phyloP scores from a whole-genome alignment of 1,140 invertebrate genomes.

The Frieseomelitta varia region DNA sequence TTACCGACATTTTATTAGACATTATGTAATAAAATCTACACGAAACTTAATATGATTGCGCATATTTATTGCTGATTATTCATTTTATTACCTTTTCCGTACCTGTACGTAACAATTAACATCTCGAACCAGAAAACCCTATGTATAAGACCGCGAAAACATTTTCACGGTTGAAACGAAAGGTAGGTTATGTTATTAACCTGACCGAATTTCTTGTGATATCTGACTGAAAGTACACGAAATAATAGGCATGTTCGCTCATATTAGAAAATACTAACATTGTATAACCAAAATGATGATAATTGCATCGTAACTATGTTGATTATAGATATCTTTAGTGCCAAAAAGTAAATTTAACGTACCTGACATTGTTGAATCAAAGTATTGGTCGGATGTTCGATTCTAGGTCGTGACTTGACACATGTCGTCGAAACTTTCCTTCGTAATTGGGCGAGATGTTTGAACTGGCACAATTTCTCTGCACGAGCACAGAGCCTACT shows the following conservation, averaged over 20 bases:
- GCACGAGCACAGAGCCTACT: constrained; percentile 89
- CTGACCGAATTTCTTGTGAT: not conserved
- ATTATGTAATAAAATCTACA: constrained; percentile 36
- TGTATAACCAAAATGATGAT: not conserved
- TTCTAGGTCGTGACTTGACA: constrained; percentile 84
- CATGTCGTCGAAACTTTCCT: constrained; percentile 85
- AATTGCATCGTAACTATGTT: too few relatives aligned
- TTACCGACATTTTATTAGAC: constrained; percentile 29
- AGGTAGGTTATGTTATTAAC: constrained; percentile 53
- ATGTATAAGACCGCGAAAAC: not conserved
- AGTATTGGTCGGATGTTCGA: constrained; percentile 77
- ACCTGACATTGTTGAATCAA: constrained; percentile 71
- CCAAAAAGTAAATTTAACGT: constrained; percentile 19
- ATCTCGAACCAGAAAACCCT: not conserved
- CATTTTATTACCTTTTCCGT: too few relatives aligned
- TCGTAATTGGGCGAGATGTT: constrained; percentile 84
- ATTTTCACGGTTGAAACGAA: not conserved
- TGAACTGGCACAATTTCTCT: constrained; percentile 89
- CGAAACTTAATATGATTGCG: not conserved
- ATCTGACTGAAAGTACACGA: constrained; percentile 53
- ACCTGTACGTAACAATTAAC: not conserved
- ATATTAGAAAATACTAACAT: not conserved
- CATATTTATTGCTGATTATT: not conserved
- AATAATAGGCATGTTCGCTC: not conserved
- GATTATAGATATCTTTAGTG: not conserved